Conservation (phyloP, 2,888 invertebrate genomes). For the Eristalis tenax region DNA sequence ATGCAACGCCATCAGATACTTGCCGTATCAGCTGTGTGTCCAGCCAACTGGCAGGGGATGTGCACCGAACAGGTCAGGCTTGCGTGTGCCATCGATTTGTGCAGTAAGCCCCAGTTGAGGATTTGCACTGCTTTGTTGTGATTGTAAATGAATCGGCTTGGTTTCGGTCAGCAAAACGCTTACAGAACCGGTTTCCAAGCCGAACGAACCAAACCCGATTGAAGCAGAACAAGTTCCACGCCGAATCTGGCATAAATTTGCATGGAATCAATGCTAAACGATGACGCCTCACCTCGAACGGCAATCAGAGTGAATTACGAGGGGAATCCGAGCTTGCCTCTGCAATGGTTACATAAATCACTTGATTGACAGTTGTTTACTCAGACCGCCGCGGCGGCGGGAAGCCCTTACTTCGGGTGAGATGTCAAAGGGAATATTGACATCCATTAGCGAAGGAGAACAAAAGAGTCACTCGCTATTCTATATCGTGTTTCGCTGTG, state of each 20-base stretch:
- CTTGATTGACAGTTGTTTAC: background rate
- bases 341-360: background rate
- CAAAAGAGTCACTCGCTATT: background rate
- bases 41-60: background rate
- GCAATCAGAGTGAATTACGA: background rate
- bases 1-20: background rate
- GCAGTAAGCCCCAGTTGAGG: background rate
- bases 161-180: background rate
- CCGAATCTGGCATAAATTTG: constrained; percentile 16
- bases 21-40: background rate
- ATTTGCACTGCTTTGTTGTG: background rate
- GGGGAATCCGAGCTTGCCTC: background rate
- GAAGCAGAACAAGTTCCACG: background rate
- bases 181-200: background rate
- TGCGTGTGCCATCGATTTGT: no score
- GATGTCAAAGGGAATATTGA: background rate
- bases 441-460: background rate
- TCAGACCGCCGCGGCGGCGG: background rate
- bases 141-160: background rate
- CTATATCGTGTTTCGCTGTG: background rate
- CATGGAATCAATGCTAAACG: constrained; percentile 10
- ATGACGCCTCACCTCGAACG: background rate
- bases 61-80: background rate
- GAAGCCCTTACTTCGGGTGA: background rate
- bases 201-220: constrained; percentile 9